Evolutionary conservation across 2,797 vertebrate genomes (phyloP).

Genomic region (Mus spretus): DNA sequence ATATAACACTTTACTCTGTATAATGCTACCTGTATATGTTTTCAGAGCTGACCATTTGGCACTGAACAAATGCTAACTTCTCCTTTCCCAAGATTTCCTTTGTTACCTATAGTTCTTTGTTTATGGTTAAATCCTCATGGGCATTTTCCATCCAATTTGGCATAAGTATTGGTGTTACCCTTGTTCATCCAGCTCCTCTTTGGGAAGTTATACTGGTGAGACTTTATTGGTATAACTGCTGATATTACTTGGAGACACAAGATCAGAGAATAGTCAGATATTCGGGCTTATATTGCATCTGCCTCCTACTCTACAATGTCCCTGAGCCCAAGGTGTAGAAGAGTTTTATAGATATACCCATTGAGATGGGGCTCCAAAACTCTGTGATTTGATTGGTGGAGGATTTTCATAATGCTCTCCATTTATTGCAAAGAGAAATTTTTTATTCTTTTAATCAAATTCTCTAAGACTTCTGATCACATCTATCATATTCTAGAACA

Average conservation of each 20-base stretch:
- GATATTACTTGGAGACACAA: not conserved
- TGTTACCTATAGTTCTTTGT: not conserved
- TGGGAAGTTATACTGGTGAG: not conserved
- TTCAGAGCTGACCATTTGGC: not conserved
- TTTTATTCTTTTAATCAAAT: not conserved
- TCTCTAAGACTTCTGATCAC: conserved; percentile 49
- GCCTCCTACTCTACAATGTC: not conserved
- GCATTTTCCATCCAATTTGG: not conserved
- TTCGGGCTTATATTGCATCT: not conserved
- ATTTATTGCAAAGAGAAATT: not conserved
- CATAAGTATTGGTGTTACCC: not conserved
- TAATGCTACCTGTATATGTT: not conserved
- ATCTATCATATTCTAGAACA: conserved; percentile 48
- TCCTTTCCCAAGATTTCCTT: not conserved
- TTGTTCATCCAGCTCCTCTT: not conserved
- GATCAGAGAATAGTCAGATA: not conserved
- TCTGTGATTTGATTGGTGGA: not conserved
- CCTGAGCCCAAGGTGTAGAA: not conserved
- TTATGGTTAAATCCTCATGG: not conserved
- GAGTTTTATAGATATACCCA: not conserved
- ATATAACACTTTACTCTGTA: not conserved
- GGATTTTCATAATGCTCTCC: not conserved
- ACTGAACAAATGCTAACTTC: not conserved
- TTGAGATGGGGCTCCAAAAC: not conserved
- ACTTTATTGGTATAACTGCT: not conserved